Evolutionary conservation across 2,113 vertebrate genomes (phyloP), one percentile per base, ranked within the genome.

Genomic region (Gadus macrocephalus): DNA sequence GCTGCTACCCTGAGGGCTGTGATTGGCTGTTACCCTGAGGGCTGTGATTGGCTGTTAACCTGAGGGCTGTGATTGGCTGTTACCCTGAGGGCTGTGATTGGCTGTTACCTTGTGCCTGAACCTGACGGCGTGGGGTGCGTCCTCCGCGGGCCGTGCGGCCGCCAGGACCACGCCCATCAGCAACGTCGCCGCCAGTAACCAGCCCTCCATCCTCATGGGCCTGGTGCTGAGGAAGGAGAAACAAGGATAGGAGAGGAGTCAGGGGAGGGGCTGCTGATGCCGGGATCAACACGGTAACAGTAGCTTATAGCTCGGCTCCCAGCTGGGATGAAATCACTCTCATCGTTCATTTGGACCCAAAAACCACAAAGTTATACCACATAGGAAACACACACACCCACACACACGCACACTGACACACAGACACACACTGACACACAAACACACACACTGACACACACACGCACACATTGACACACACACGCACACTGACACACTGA

Each of bases 71-170:
- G 80, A 76, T 83, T 77, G 80, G 77, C 69, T 66, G 12, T 65
- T 2, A 31, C 2, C 28, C 4, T 4, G 28, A 31, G 28, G 28
- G 28, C 28, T 31, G 28, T 31, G 28, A 31, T 31, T 31, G 31
- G 31, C 31, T 88, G 64, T 87, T 93, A 93, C 92, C 92, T 93
- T 92, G 81, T 93, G 92, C 78, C 92, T 88, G 81, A 93, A 92
- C 79, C 91, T 85, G 81, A 93, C 85, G 56, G 88, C 84, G 1
- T 90, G 90, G 82, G 85, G 91, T 68, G 71, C 89, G 67, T 91
- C 91, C 69, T 84, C 85, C 79, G 81, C 66, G 71, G 89, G 86
- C 70, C 78, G 86, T 66, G 74, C 62, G 22, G 78, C 67, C 19
- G 89, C 71, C 49, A 70, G 74, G 27, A 78, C 67, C 28, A 90